Evolutionary conservation across 2,113 vertebrate genomes (phyloP).

Genomic region (Sorex fumeus): DNA sequence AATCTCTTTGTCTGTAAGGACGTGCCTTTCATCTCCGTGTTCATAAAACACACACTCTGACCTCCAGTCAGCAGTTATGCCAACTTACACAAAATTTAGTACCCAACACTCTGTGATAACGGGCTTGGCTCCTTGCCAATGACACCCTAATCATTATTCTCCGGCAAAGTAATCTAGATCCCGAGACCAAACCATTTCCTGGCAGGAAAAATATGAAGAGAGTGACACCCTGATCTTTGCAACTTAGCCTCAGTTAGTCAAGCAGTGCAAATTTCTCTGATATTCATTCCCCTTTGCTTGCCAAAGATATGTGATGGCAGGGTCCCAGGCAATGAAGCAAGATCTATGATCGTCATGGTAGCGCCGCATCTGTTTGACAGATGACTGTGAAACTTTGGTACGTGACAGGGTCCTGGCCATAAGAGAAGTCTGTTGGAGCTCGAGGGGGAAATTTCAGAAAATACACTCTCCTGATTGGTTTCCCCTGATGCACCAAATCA

Average conservation of each 20-base stretch:
- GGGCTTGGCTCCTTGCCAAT: neutral
- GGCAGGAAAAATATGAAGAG: constrained; percentile 14
- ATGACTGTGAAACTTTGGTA: neutral
- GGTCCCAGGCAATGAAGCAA: neutral
- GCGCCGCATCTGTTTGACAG: neutral
- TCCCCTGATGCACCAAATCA: neutral
- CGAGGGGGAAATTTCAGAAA: neutral
- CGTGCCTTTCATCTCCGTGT: neutral
- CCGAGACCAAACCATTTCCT: neutral
- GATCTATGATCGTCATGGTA: neutral
- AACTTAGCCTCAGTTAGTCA: constrained; percentile 3
- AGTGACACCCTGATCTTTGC: neutral
- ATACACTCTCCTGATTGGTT: neutral
- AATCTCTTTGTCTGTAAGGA: neutral
- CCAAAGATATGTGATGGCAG: neutral
- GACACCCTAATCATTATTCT: neutral
- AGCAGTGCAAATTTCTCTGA: neutral
- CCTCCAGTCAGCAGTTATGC: neutral
- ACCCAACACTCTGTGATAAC: neutral
- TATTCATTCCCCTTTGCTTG: neutral
- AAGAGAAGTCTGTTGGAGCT: neutral
- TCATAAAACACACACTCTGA: neutral
- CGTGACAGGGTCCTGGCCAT: neutral
- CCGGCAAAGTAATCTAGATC: constrained; percentile 34
- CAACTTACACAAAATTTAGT: constrained; percentile 34